Percentiles rank a stretch among this genome's conserved stretches.
phyloP scores from a whole-genome alignment of 2,797 vertebrate species.

The Echiichthys vipera region DNA sequence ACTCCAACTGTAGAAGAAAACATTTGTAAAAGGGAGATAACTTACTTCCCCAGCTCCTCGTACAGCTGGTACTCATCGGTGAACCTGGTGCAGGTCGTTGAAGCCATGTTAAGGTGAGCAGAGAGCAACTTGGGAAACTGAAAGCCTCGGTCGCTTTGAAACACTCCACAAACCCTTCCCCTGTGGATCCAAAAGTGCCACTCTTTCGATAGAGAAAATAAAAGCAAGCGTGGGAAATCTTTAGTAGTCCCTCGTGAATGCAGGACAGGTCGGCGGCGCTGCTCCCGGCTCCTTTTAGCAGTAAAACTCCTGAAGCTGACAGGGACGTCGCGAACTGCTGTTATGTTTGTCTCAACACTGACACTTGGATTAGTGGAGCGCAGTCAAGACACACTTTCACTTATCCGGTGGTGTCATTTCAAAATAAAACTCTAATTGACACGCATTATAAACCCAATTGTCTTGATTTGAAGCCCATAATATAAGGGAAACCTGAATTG shows the following conservation, averaged over 20 bases:
- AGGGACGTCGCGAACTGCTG: slow-evolving; percentile 63
- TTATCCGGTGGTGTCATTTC: not conserved
- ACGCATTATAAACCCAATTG: not conserved
- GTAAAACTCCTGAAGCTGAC: slow-evolving; percentile 44
- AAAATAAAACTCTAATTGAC: slow-evolving; percentile 43
- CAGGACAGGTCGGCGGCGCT: not conserved
- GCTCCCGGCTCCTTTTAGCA: slow-evolving; percentile 2
- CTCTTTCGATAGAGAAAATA: not conserved
- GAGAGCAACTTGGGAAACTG: slow-evolving; percentile 35
- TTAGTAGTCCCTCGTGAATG: not conserved
- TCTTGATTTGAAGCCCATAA: not conserved
- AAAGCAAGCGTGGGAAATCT: not conserved
- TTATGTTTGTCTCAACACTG: slow-evolving; percentile 29
- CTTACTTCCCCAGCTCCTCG: slow-evolving; percentile 98
- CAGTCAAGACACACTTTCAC: not conserved
- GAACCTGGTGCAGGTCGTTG: slow-evolving; percentile 94
- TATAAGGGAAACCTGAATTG: not conserved
- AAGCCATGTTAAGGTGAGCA: slow-evolving; percentile 85
- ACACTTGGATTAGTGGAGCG: slow-evolving; percentile 48
- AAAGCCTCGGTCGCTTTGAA: slow-evolving; percentile 33
- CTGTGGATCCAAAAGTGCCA: not conserved
- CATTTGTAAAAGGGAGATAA: accelerated
- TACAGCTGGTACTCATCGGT: slow-evolving; percentile 97
- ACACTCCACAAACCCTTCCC: slow-evolving; percentile 21
- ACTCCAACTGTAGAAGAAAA: not conserved